Evolutionary conservation across 2,888 invertebrate genomes (phyloP), one percentile per base, ranked within the genome.

Genomic region (Onchidella celtica): DNA sequence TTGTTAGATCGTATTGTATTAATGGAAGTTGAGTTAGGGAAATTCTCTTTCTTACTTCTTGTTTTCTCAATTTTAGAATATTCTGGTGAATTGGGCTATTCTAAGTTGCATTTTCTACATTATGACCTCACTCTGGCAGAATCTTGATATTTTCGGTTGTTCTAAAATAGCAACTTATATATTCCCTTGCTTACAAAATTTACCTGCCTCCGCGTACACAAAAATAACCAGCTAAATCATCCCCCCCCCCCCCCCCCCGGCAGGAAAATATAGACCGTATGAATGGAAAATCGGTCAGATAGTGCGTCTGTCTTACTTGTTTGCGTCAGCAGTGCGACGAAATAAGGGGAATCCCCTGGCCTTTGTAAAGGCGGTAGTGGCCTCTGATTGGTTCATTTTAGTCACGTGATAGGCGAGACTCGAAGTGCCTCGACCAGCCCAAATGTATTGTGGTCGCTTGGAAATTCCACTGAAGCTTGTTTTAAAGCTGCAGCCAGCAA

Each of bases 281-380:
- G 40, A 70, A 27, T 38, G 24, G 27, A 61, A 61, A 61, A 21
- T 61, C 61, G 61, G 61, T 61, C 40, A 66, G 66, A 27, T 29
- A 24, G 27, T 69, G 47, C 69, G 69, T 69, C n/a, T n/a, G 17
- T 6, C 47, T 11, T 61, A 61, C 21, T 6, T 27, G 27, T 36
- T 47, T 69, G 27, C 69, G 69, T 69, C 73, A 69, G 57, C 47
- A 17, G n/a, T 21, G 38, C 74, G 17, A 36, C n/a, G 24, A 24
- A 2, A 69, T 63, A 38, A 79, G 79, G 79, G 79, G 72, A 79
- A 79, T 79, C 63, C 79, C 79, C 79, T 40, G 6, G 14, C 24
- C 21, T 29, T 40, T 40, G n/a, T n/a, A 17, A 29, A 63, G 24
- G 47, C 70, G 70, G 61, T 79, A 70, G 79, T 63, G 27, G 47